phyloP scores from a whole-genome alignment of 2,113 vertebrate genomes.

The Octodon degus region DNA sequence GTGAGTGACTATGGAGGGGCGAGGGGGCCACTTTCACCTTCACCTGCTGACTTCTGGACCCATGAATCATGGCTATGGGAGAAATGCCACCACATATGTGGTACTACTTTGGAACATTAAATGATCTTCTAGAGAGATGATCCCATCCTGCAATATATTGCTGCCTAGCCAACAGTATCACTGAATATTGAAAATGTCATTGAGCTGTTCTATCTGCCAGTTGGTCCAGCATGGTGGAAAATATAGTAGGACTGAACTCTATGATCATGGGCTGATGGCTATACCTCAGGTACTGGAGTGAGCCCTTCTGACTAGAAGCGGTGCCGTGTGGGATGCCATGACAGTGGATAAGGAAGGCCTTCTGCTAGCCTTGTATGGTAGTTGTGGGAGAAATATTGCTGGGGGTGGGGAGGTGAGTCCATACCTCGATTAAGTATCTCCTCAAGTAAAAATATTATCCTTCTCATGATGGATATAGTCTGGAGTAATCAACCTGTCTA shows the following conservation, averaged over 20 bases:
- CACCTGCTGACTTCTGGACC: not conserved
- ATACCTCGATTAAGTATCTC: not conserved
- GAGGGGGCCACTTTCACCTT: not conserved
- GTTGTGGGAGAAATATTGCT: not conserved
- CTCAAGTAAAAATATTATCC: not conserved
- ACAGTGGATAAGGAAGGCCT: not conserved
- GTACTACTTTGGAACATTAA: not conserved
- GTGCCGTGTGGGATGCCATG: not conserved
- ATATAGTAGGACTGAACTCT: not conserved
- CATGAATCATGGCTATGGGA: not conserved
- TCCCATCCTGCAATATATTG: not conserved
- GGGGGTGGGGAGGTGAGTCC: not conserved
- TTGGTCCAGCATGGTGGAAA: not conserved
- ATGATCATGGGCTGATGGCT: not conserved
- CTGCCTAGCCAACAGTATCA: not conserved
- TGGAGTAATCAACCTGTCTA: not conserved
- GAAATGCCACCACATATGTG: not conserved
- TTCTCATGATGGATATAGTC: not conserved
- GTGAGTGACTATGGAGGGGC: not conserved
- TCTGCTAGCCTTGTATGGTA: not conserved
- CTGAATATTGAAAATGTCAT: not conserved
- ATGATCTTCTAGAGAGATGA: not conserved
- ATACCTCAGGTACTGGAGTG: not conserved
- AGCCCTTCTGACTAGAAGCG: not conserved
- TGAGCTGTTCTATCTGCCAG: not conserved